Evolutionary conservation across 2,888 invertebrate genomes (phyloP).

Genomic region (Capitulum mitella): DNA sequence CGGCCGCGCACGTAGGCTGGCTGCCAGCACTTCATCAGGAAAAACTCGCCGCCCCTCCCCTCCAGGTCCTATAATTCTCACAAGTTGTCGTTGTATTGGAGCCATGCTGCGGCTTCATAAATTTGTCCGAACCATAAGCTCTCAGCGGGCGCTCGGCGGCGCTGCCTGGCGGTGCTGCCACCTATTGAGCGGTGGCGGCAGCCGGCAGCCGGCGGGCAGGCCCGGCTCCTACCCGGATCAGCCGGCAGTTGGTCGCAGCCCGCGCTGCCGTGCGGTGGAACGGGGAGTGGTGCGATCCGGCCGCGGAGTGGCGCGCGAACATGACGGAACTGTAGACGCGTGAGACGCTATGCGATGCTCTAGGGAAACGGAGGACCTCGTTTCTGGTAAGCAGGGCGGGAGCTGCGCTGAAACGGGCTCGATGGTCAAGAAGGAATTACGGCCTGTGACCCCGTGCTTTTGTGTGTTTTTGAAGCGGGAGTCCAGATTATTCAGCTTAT

Average conservation of each 20-base stretch:
- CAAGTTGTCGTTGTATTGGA: slow-evolving; percentile 17
- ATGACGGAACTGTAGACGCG: neutral
- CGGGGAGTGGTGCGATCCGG: neutral
- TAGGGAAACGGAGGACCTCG: neutral
- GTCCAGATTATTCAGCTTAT: too few species aligned
- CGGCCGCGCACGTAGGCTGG: too few species aligned
- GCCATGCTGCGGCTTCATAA: slow-evolving; percentile 7
- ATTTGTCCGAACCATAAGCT: slow-evolving; percentile 6
- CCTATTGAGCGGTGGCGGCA: neutral
- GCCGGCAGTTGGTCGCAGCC: neutral
- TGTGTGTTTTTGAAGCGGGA: too few species aligned
- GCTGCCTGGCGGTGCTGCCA: slow-evolving; percentile 11
- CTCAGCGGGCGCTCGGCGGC: neutral
- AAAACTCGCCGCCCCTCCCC: neutral
- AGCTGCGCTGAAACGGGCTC: neutral
- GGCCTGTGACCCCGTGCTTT: too few species aligned
- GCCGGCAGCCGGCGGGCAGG: neutral
- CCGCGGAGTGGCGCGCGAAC: neutral
- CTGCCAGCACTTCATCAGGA: neutral
- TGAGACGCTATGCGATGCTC: neutral
- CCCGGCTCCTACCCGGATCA: neutral
- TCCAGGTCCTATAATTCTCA: slow-evolving; percentile 10
- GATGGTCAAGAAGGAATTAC: too few species aligned
- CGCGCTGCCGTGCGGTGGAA: neutral
- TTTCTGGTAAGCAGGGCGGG: neutral